Base-by-base conservation (phyloP, 92 coral and sea anemone genomes). In the Galaxea fascicularis region DNA sequence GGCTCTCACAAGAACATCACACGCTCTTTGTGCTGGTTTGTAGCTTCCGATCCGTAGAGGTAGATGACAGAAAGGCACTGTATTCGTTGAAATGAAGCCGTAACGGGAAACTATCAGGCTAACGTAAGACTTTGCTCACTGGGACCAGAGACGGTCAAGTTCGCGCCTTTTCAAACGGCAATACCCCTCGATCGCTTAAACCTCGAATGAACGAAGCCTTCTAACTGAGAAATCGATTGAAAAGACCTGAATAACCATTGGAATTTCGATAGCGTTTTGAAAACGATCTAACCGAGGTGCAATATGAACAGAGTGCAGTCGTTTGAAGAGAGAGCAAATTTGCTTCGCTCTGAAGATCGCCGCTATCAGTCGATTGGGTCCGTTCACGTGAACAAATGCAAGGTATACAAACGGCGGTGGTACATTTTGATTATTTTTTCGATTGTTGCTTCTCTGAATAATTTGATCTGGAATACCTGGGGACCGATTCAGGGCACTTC, bases 401-500 rank as follows among this genome's bases (percentile, higher is more conserved):
- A 94, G 62, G 93, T 96, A 31, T 96, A 96, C 90, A 96, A 94
- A 67, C 76, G 88, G 8, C 90, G 99, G 18, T 96, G 99, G 98
- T 96, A 96, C 73, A 91, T 96, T 53, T 77, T 96, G 60, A 52
- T 89, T 3, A 71, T 96, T 21, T 96, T 92, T 60, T 96, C 98
- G 4, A 26, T 87, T 12, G 93, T 90, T 14, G 98, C 93, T n/a
- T 76, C 98, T 1, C 75, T 94, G 41, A 93, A 96, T 28, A 96
- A 93, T 84, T 84, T 91, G 3, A 92, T 95, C 45, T 96, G 99
- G 99, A 96, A 96, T 75, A 90, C 96, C 0, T 96, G 98, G 98
- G 98, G 99, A 20, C 99, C 99, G 0, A 94, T 96, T 44, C 98
- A 96, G 65, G 99, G 92, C 0, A 94, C 99, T 17, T 87, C 99